These are phyloP conservation scores for Geotrypetes seraphini DNA, from an alignment of 2,797 vertebrate genomes.

Conservation along the genomic window DNA sequence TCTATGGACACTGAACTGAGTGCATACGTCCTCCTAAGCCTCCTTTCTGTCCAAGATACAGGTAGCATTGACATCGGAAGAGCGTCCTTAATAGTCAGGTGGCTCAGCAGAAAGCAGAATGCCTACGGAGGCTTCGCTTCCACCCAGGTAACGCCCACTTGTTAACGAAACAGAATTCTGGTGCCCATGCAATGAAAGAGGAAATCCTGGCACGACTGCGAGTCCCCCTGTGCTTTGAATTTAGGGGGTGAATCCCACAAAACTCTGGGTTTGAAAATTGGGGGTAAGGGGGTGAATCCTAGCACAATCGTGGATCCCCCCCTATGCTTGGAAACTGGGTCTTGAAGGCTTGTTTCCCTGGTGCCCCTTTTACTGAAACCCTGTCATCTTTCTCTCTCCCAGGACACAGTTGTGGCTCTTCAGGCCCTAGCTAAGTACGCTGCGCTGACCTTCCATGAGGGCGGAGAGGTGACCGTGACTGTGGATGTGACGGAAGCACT, in stretches of 20 bases:
- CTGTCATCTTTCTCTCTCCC: background rate
- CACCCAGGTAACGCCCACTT: constrained; percentile 37
- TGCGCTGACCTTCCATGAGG: constrained; percentile 49
- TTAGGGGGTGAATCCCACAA: background rate
- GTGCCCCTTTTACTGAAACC: background rate
- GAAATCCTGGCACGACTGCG: too few relatives aligned
- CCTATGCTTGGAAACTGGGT: too few relatives aligned
- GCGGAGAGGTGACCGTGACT: constrained; percentile 44
- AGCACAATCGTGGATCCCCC: too few relatives aligned
- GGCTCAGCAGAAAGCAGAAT: constrained; percentile 57
- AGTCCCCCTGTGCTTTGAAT: constrained; percentile 16
- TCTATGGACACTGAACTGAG: constrained; percentile 71
- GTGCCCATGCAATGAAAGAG: too few relatives aligned
- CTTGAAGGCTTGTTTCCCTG: too few relatives aligned
- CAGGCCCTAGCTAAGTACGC: constrained; percentile 74
- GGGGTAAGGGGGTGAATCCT: background rate
- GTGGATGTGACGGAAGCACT: constrained; percentile 50
- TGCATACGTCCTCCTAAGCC: constrained; percentile 61
- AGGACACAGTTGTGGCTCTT: constrained; percentile 81
- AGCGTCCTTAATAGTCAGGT: constrained; percentile 37
- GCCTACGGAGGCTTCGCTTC: constrained; percentile 54
- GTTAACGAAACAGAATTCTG: too few relatives aligned
- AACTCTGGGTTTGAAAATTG: too few relatives aligned
- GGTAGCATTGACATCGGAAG: constrained; percentile 25
- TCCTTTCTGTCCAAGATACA: constrained; percentile 41